Conservation (phyloP, 35 echinoderm and acorn worm species). For the Diadema setosum region DNA sequence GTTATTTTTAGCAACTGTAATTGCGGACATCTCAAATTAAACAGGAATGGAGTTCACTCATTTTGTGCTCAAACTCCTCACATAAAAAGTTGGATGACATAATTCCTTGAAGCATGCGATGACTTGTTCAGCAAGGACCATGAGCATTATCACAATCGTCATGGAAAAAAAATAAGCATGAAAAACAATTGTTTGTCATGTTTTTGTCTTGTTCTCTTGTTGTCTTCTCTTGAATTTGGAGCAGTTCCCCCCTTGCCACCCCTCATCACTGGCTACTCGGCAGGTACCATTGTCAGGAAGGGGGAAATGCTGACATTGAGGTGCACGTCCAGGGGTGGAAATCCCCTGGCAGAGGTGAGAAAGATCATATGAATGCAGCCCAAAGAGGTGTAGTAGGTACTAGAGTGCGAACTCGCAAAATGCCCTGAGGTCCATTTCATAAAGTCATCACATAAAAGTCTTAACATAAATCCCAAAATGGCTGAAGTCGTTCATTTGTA, state of each 20-base stretch:
- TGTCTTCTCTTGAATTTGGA: neutral
- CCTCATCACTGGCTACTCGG: conserved; percentile 66
- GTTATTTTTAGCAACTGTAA: no score
- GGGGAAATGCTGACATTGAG: conserved; percentile 37
- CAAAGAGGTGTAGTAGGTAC: neutral
- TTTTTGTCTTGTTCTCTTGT: neutral
- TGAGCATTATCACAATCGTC: no score
- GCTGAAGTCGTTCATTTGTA: no score
- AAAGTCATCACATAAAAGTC: neutral
- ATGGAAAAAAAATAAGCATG: no score
- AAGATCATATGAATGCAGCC: neutral
- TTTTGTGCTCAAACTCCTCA: no score
- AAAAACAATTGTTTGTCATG: neutral
- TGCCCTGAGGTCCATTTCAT: neutral
- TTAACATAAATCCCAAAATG: no score
- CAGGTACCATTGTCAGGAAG: conserved; percentile 27
- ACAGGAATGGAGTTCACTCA: no score
- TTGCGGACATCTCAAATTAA: no score
- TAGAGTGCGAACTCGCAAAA: neutral
- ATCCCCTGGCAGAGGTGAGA: conserved; percentile 86
- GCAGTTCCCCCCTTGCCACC: conserved; percentile 71
- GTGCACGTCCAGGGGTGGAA: conserved; percentile 73
- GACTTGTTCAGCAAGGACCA: no score
- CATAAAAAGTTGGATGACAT: no score
- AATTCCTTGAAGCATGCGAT: no score